Percentiles rank a stretch among this genome's conserved stretches.
phyloP scores from a whole-genome alignment of 35 echinoderm and acorn worm genomes.

The Apostichopus californicus region DNA sequence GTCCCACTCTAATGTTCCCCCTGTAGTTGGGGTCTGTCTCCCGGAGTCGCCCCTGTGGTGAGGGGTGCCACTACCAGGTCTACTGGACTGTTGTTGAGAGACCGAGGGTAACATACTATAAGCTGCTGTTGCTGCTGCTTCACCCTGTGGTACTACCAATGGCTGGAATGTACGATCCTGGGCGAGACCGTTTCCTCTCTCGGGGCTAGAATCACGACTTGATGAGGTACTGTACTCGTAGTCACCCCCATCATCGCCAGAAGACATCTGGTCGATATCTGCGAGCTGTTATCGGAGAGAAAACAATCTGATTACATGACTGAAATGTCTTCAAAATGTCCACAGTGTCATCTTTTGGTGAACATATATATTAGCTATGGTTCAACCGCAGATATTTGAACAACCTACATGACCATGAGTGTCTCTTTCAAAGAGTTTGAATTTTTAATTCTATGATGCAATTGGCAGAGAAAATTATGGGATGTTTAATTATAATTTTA shows the following conservation, averaged over 20 bases:
- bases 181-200: conserved; percentile 12
- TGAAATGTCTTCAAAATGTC: no score
- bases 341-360: no score
- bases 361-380: no score
- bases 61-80: conserved; percentile 11
- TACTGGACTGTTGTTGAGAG: neutral
- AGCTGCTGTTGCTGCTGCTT: neutral
- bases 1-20: conserved; percentile 87
- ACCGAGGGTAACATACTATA: neutral
- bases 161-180: conserved; percentile 46
- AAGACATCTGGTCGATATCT: conserved; percentile 23
- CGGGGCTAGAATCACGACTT: conserved; percentile 13
- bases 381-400: no score
- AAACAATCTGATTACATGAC: neutral
- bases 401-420: neutral
- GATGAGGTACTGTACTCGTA: conserved; percentile 14
- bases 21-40: conserved; percentile 76
- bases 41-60: conserved; percentile 32
- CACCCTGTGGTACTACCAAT: conserved; percentile 15
- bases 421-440: no score
- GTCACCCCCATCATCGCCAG: neutral
- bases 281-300: conserved; percentile 6
- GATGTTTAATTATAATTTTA: no score
- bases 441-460: no score
- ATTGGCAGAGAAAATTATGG: no score